Conservation (phyloP, 2,888 invertebrate species). For the Selenia dentaria region DNA sequence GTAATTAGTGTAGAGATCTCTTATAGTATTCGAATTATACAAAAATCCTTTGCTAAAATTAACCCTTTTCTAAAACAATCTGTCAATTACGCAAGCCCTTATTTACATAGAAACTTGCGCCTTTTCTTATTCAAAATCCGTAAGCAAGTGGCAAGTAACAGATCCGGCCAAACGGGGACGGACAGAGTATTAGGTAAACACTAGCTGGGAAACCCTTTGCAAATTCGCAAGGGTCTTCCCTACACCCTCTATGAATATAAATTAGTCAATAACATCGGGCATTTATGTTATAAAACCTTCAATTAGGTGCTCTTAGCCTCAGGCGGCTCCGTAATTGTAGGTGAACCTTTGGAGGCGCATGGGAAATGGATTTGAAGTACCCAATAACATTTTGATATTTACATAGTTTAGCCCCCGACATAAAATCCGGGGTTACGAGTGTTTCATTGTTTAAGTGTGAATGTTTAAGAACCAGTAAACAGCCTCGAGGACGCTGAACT, state of each 20-base stretch:
- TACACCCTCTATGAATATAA: conserved; percentile 49
- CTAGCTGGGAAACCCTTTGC: conserved; percentile 33
- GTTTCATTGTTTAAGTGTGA: conserved; percentile 8
- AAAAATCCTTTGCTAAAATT: neutral
- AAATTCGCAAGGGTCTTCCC: conserved; percentile 39
- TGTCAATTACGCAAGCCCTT: neutral
- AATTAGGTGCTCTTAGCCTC: conserved; percentile 34
- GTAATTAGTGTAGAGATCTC: too few species aligned
- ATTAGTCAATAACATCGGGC: conserved; percentile 40
- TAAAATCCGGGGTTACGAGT: conserved; percentile 5
- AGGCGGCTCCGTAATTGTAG: conserved; percentile 33
- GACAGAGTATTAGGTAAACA: conserved; percentile 43
- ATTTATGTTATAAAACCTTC: conserved; percentile 44
- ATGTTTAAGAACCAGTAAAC: too few species aligned
- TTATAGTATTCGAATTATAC: too few species aligned
- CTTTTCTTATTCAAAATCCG: conserved; percentile 12
- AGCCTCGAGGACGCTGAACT: too few species aligned
- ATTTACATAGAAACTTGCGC: neutral
- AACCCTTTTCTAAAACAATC: conserved; percentile 4
- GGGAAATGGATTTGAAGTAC: conserved; percentile 20
- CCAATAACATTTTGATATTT: conserved; percentile 22
- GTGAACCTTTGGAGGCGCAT: conserved; percentile 10
- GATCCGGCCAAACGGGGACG: conserved; percentile 31
- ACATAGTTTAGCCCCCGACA: conserved; percentile 22
- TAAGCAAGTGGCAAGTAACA: conserved; percentile 21